Evolutionary conservation across 2,113 vertebrate genomes (phyloP), one percentile per base, ranked within the genome.

Genomic region (Seriola quinqueradiata): DNA sequence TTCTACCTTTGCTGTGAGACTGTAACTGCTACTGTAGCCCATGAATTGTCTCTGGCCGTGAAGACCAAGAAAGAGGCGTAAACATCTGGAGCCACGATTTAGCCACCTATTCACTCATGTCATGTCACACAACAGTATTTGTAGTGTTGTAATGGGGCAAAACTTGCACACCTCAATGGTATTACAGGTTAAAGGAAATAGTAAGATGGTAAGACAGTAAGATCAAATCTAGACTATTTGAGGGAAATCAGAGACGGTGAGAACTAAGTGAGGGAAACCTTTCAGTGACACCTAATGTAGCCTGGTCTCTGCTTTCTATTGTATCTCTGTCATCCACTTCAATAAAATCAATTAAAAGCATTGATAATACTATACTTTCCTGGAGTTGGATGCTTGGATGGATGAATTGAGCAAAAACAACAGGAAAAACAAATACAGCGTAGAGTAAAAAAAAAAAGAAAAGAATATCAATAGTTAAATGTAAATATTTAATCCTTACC

Each of bases 31-130:
- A 13, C 61, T 23, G 21, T 13, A 8, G 61, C 5, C 61, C 36
- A n/a, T 61, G 3, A 21, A 52, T 52, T 21, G 28, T 87, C 74
- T 69, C 46, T 91, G 80, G 68, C 85, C 40, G 25, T n/a, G 19
- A 54, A 82, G 48, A 54, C 59, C 54, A 55, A 82, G 52, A 32
- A 7, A 55, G 17, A 42, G 46, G 23, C 81, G 38, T 84, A 40
- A 77, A 52, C 54, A 32, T 65, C 44, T 65, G 23, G n/a, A 75
- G 61, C 19, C 12, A 1, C 13, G 58, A 59, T 28, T 2, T 61
- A 28, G 34, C 34, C 34, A 36, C 4, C 34, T 36, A 6, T 6
- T 42, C 7, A 42, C 28, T 60, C 14, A 8, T 25, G 55, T 28
- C 13, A 59, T 16, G 23, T 28, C n/a, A 54, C 3, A 59, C 13